phyloP scores from a whole-genome alignment of 2,888 invertebrate species.

The Acleris literana region DNA sequence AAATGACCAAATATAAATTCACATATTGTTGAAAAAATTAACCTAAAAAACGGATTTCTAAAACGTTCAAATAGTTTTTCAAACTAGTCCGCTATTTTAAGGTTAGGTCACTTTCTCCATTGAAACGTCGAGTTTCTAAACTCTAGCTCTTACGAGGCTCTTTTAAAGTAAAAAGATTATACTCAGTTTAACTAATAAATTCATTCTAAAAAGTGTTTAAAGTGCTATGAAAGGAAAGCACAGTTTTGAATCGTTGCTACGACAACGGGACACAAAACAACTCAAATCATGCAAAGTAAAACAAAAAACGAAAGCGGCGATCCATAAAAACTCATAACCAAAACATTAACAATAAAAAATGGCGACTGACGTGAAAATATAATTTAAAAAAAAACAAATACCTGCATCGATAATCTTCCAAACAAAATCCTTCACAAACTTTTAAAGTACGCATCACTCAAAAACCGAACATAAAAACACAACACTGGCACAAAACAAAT shows the following conservation, averaged over 20 bases:
- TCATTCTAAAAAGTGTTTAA: background rate
- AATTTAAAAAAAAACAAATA: slow-evolving; percentile 47
- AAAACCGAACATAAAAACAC: slow-evolving; percentile 44
- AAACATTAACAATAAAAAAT: too few species aligned
- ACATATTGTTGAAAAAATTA: too few species aligned
- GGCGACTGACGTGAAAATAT: background rate
- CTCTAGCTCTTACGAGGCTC: slow-evolving; percentile 17
- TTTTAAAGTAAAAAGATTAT: slow-evolving; percentile 12
- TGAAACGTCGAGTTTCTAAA: slow-evolving; percentile 31
- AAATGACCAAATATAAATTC: too few species aligned
- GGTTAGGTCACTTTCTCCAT: slow-evolving; percentile 57
- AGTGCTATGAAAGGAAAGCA: background rate
- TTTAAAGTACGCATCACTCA: slow-evolving; percentile 59
- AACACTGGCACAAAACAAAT: slow-evolving; percentile 41
- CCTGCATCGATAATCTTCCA: slow-evolving; percentile 69
- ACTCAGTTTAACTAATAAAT: background rate
- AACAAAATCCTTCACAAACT: slow-evolving; percentile 48
- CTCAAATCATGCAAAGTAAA: background rate
- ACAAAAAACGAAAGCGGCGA: background rate
- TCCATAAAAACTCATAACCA: background rate
- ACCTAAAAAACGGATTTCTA: background rate
- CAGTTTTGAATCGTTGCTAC: slow-evolving; percentile 14
- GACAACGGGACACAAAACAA: slow-evolving; percentile 24
- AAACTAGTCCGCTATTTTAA: slow-evolving; percentile 42
- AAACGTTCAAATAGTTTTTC: slow-evolving; percentile 12